Percentiles rank a stretch among this genome's conserved stretches.
These are phyloP conservation scores for Crotophaga sulcirostris DNA, from an alignment of 2,113 vertebrate species.

Conservation along the genomic window DNA sequence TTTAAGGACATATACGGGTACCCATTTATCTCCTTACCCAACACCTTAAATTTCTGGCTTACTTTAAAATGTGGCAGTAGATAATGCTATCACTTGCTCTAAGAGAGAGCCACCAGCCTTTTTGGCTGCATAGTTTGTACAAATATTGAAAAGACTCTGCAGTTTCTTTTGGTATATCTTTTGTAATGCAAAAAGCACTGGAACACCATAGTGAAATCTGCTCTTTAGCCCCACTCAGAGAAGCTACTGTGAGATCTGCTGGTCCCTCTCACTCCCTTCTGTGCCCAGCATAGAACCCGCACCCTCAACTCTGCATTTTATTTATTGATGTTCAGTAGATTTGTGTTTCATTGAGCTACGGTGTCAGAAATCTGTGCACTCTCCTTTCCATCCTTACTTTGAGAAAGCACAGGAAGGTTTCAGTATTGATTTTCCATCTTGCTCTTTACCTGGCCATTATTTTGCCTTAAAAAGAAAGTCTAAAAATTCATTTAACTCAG, in stretches of 20 bases:
- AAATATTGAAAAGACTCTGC: background rate
- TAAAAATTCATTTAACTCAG: background rate
- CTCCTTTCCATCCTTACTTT: background rate
- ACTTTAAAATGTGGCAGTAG: background rate
- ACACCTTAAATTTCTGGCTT: background rate
- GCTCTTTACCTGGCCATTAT: background rate
- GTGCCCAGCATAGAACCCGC: background rate
- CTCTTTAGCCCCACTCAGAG: background rate
- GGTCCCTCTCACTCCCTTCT: background rate
- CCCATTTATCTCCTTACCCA: background rate
- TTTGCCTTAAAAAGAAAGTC: background rate
- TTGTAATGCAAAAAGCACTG: background rate
- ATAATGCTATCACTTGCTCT: background rate
- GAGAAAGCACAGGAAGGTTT: background rate
- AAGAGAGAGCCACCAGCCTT: background rate
- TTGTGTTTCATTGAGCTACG: background rate
- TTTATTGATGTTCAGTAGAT: background rate
- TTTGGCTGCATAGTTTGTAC: background rate
- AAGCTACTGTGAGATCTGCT: background rate
- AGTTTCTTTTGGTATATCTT: background rate
- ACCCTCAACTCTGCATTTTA: background rate
- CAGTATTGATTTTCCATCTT: background rate
- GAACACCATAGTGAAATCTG: slow-evolving; percentile 4
- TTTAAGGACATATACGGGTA: background rate
- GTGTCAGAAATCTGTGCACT: background rate